Base-by-base conservation (phyloP, 2,888 invertebrate genomes). In the Pandemis cinnamomeana region DNA sequence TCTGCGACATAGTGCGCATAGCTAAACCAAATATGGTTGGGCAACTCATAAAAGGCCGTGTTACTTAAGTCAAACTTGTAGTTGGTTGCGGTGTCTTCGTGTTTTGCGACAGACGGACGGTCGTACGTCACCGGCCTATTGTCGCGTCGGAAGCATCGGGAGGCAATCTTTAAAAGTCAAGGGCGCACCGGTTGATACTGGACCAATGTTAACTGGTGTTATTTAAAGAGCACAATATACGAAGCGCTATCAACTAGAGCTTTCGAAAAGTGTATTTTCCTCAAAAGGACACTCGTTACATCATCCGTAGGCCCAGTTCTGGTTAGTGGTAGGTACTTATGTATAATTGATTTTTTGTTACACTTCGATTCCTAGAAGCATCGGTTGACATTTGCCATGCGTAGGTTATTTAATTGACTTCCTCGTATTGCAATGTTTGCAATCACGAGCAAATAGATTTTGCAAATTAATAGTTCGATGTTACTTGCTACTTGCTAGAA, bases 131-230 rank as follows among this genome's bases (percentile, higher is more conserved):
- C 80, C 79, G 82, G 78, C 82, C 83, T 85, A 85, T 85, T 88
- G 88, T 90, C 90, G 85, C 91, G 88, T 93, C 91, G 91, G 93
- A 93, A 92, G 93, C 91, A 80, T 86, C 85, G 83, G 86, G 87
- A 86, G 83, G 87, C 85, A 83, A 83, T 86, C 82, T 86, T 85
- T 91, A 93, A 94, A 94, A 90, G 91, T 92, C 93, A 94, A 93
- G 93, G 93, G 80, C 90, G 82, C 68, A 79, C 78, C 81, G 80
- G 58, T 85, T 87, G 86, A 87, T 87, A 87, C 86, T 87, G 90
- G 90, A 93, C 91, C 93, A 94, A 94, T 94, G 93, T 91, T 89
- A 94, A 94, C 93, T 91, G 86, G 92, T 94, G 93, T 91, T 92
- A 92, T 94, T 94, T 94, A 94, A 93, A 94, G 91, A 94, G 84